Evolutionary conservation across 2,888 invertebrate genomes (phyloP).

Genomic region (Thysanoteuthis rhombus): DNA sequence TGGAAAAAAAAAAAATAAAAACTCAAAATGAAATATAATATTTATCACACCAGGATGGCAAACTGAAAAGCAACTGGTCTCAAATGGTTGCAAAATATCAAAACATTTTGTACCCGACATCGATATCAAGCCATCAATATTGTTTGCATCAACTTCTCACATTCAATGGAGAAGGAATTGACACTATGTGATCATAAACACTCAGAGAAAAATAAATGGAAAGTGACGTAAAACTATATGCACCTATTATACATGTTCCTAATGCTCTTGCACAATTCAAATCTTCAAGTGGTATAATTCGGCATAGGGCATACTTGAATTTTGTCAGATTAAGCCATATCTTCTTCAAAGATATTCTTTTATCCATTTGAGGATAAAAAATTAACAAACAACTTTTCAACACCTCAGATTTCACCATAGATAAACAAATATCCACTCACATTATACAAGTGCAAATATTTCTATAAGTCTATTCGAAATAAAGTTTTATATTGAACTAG

Average conservation of each 20-base stretch:
- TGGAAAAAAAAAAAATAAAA: neutral
- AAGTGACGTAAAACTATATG: neutral
- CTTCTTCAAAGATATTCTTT: too few relatives aligned
- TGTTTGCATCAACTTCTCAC: neutral
- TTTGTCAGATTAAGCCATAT: neutral
- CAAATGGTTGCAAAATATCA: neutral
- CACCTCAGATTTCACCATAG: neutral
- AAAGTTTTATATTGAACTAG: neutral
- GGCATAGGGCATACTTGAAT: neutral
- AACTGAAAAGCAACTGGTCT: neutral
- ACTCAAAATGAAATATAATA: neutral
- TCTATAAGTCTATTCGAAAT: neutral
- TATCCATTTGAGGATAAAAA: too few relatives aligned
- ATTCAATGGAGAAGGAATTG: neutral
- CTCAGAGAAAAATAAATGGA: neutral
- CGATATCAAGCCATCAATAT: neutral
- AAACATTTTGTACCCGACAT: neutral
- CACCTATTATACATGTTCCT: neutral
- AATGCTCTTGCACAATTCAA: neutral
- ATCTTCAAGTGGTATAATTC: neutral
- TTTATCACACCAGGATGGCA: neutral
- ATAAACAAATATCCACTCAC: neutral
- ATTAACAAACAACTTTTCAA: neutral
- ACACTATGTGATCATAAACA: neutral
- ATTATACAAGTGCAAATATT: neutral